These are phyloP conservation scores for Hippoglossus stenolepis DNA, from an alignment of 2,113 vertebrate species.

Conservation along the genomic window DNA sequence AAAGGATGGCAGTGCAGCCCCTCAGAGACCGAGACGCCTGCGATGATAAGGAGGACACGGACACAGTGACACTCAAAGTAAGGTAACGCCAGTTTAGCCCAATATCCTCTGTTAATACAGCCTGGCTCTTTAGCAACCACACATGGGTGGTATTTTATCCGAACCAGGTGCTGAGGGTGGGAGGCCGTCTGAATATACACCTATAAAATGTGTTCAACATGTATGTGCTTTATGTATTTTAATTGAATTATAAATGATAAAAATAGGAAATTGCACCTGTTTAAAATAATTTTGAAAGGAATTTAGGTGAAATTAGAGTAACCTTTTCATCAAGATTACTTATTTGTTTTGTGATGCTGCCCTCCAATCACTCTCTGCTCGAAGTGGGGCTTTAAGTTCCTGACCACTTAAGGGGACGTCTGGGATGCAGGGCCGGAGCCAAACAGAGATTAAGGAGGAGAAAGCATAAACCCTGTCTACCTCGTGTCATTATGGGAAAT, in stretches of 20 bases:
- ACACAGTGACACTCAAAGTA: not conserved
- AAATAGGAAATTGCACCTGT: no score
- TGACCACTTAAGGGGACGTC: not conserved
- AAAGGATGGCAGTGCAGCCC: not conserved
- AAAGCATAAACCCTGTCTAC: not conserved
- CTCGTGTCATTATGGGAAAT: not conserved
- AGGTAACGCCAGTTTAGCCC: not conserved
- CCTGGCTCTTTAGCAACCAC: no score
- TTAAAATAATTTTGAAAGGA: not conserved
- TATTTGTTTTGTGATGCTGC: not conserved
- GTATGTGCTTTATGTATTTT: not conserved
- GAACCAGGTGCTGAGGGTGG: no score
- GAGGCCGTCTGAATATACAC: no score
- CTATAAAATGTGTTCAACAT: not conserved
- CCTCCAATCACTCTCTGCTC: not conserved
- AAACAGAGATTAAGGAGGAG: conserved; percentile 2
- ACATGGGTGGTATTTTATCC: no score
- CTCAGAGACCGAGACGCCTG: not conserved
- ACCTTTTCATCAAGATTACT: not conserved
- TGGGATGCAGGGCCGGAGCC: not conserved
- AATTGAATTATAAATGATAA: not conserved
- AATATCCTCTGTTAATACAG: not conserved
- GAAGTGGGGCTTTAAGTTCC: not conserved
- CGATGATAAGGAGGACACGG: conserved; percentile 2
- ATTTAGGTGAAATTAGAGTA: not conserved